A percentile compares a stretch with the other conserved stretches of the same genome.
Evolutionary conservation across 2,888 invertebrate genomes (phyloP).

Genomic region (Campaea margaritaria): DNA sequence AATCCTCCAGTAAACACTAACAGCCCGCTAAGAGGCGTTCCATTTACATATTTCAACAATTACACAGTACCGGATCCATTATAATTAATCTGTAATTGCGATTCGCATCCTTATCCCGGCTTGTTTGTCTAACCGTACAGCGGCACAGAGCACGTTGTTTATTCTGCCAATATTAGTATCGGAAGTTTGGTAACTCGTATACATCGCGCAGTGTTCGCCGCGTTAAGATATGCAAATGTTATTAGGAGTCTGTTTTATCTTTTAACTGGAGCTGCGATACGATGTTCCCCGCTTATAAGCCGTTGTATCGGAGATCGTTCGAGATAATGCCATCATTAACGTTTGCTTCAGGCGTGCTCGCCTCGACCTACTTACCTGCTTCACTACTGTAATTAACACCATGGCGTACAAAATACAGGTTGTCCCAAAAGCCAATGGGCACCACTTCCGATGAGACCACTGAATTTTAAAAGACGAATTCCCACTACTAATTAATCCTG

Average conservation of each 20-base stretch:
- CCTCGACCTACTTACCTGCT: slow-evolving; percentile 13
- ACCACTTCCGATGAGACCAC: too few relatives aligned
- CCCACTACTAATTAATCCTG: too few relatives aligned
- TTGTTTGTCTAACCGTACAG: slow-evolving; percentile 52
- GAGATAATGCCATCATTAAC: slow-evolving; percentile 53
- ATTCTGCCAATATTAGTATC: slow-evolving; percentile 65
- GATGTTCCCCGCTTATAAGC: slow-evolving; percentile 57
- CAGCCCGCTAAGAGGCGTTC: slow-evolving; percentile 38
- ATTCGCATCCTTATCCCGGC: slow-evolving; percentile 56
- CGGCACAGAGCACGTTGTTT: slow-evolving; percentile 54
- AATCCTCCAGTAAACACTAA: slow-evolving; percentile 34
- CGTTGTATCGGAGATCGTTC: slow-evolving; percentile 59
- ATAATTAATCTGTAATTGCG: slow-evolving; percentile 73
- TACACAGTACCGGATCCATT: slow-evolving; percentile 59
- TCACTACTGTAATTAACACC: slow-evolving; percentile 13
- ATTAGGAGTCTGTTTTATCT: slow-evolving; percentile 71
- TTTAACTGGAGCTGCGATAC: slow-evolving; percentile 62
- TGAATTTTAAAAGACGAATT: too few relatives aligned
- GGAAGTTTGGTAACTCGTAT: slow-evolving; percentile 47
- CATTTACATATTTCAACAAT: slow-evolving; percentile 64
- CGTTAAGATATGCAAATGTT: slow-evolving; percentile 80
- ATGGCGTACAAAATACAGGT: too few relatives aligned
- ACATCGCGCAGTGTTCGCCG: slow-evolving; percentile 41
- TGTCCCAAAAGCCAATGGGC: too few relatives aligned
- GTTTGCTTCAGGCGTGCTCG: slow-evolving; percentile 31